Evolutionary conservation across 2,797 vertebrate species (phyloP).

Genomic region (Gymnodraco acuticeps): DNA sequence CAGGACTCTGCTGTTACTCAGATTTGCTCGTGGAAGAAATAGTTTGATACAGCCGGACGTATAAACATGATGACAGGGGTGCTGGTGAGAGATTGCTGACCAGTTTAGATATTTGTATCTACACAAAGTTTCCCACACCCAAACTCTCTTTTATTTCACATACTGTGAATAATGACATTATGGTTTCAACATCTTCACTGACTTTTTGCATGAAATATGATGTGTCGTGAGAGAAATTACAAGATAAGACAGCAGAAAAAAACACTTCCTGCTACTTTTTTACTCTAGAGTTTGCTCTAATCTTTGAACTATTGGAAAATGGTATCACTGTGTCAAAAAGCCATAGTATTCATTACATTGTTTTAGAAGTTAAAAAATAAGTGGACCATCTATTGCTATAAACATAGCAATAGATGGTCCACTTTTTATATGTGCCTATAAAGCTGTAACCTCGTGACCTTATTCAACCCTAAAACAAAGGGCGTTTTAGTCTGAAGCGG

Average conservation of each 20-base stretch:
- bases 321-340: too few relatives aligned
- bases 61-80: conserved; percentile 40
- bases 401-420: too few relatives aligned
- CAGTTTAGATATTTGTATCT: conserved; percentile 20
- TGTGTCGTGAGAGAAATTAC: too few relatives aligned
- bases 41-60: conserved; percentile 54
- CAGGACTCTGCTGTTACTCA: neutral
- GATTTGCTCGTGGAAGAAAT: conserved; percentile 30
- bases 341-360: neutral
- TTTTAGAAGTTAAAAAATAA: neutral
- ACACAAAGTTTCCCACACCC: conserved; percentile 3
- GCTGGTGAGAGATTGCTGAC: neutral
- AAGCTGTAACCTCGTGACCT: conserved; percentile 31
- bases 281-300: neutral
- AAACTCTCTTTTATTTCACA: neutral
- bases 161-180: neutral
- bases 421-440: conserved; percentile 7
- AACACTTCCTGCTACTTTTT: too few relatives aligned
- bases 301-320: neutral
- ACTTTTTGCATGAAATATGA: neutral
- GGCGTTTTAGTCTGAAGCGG: conserved; percentile 8
- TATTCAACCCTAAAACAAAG: conserved; percentile 31
- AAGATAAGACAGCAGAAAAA: neutral
- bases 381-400: conserved; percentile 2
- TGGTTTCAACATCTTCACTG: conserved; percentile 9